Percentiles rank a stretch among this genome's conserved stretches.
Evolutionary conservation across 1,140 invertebrate genomes (phyloP).

Genomic region (Ephestia elutella): DNA sequence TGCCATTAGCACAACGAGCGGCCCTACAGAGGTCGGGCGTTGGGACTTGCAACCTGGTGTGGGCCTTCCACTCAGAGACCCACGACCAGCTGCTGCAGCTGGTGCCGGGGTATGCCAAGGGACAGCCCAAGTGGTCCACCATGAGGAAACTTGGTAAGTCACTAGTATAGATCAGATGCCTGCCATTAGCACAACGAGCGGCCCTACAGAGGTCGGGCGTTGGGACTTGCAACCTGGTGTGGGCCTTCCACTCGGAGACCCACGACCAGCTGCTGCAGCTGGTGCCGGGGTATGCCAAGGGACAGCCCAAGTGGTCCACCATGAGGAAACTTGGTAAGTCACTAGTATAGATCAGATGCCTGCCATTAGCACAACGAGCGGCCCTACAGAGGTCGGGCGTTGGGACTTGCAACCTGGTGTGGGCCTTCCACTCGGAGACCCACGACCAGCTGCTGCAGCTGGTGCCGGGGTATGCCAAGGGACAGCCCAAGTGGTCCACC

Average conservation of each 20-base stretch:
- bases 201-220: constrained; percentile 94
- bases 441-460: constrained; percentile 95
- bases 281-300: constrained; percentile 92
- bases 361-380: constrained; percentile 91
- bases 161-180: constrained; percentile 68
- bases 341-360: constrained; percentile 68
- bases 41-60: constrained; percentile 94
- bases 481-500: constrained; percentile 91
- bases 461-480: constrained; percentile 92
- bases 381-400: constrained; percentile 94
- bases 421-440: constrained; percentile 99
- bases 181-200: constrained; percentile 91
- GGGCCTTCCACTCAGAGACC: constrained; percentile 99
- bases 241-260: constrained; percentile 99
- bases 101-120: constrained; percentile 92
- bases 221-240: constrained; percentile 94
- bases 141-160: constrained; percentile 85
- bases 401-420: constrained; percentile 94
- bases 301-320: constrained; percentile 91
- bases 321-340: constrained; percentile 85
- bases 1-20: constrained; percentile 91
- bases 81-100: constrained; percentile 95
- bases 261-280: constrained; percentile 95
- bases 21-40: constrained; percentile 94
- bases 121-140: constrained; percentile 91